Evolutionary conservation across 2,113 vertebrate genomes (phyloP), one percentile per base, ranked within the genome.

Genomic region (Xiphias gladius): DNA sequence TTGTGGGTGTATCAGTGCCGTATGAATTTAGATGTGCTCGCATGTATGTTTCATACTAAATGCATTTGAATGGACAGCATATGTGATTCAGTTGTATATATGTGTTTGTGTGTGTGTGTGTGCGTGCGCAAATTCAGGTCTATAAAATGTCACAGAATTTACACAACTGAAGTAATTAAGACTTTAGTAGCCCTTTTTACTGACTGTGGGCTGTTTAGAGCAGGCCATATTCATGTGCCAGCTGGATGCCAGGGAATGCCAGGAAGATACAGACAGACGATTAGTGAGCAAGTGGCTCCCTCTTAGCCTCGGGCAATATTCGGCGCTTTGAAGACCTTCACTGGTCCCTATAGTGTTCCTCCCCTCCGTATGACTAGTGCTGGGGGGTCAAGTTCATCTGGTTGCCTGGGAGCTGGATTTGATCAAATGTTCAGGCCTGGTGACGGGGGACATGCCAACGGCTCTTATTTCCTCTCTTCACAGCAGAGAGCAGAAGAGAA

Each of bases 281-380:
- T 93, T 92, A 94, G 85, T 72, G 80, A 91, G 89, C 85, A 88
- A 92, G 90, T 84, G 85, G 86, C 86, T 90, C 73, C 85, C 89
- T 93, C 81, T 91, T 90, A 83, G 90, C 89, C 88, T 2, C 55
- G 78, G 85, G 91, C 76, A 83, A 84, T 52, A 85, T 76, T 81
- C 86, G 54, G 20, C 7, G 55, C 89, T 90, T 94, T 93, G 91
- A 91, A 88, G 87, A 91, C 82, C 82, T 83, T 70, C 73, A 81
- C 52, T 72, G 13, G 82, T 89, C 88, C 86, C 90, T 74, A 52
- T 50, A 79, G 89, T 84, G 80, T 84, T 63, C 73, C 76, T 82
- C 70, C 84, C 76, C 66, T 87, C 82, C 63, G 26, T 82, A 85
- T 82, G 81, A 86, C 79, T 71, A 67, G 61, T 66, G 79, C 74